Evolutionary conservation across 1,140 invertebrate genomes (phyloP), one percentile per base, ranked within the genome.

Genomic region (Probaryconus sp.): DNA sequence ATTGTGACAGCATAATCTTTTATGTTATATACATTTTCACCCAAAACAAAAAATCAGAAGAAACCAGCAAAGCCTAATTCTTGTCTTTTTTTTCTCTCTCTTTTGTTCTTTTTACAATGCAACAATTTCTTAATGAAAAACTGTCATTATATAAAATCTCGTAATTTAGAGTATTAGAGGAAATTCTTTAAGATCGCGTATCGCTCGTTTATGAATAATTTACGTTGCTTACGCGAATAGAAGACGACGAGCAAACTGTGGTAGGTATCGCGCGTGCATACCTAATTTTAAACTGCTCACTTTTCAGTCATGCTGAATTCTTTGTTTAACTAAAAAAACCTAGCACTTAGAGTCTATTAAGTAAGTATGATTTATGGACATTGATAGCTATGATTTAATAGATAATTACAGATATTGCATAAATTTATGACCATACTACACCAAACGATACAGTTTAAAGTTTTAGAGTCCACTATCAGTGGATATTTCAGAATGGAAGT

Each of bases 321-420:
- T 63, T 35, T 56, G 43, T 71, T 71, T 64, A 47, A 17, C 18
- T 65, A n/a, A 60, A 47, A 55, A 60, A 43, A 4, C 37, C 13
- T 14, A n/a, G 26, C 56, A 47, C 38, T 33, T 60, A 53, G 43
- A 37, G 20, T 65, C 50, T 47, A 75, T 75, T 69, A 65, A 58
- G 47, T 51, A 65, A 69, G 64, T 65, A 75, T 58, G 72, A 75
- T 75, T 75, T 58, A 75, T 65, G 47, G 18, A 13, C 28, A 64
- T 48, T 58, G 51, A 68, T 74, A 68, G 58, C 60, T 58, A 64
- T 64, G 43, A 69, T 75, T 69, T 60, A 63, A 63, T 60, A 40
- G 51, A 69, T 75, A 64, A 75, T 75, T 69, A 64, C 64, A 56
- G 48, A 26, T 13, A 69, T 58, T 56, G 30, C 24, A 30, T 53